Evolutionary conservation across 2,797 vertebrate genomes (phyloP).

Genomic region (Anguilla anguilla): DNA sequence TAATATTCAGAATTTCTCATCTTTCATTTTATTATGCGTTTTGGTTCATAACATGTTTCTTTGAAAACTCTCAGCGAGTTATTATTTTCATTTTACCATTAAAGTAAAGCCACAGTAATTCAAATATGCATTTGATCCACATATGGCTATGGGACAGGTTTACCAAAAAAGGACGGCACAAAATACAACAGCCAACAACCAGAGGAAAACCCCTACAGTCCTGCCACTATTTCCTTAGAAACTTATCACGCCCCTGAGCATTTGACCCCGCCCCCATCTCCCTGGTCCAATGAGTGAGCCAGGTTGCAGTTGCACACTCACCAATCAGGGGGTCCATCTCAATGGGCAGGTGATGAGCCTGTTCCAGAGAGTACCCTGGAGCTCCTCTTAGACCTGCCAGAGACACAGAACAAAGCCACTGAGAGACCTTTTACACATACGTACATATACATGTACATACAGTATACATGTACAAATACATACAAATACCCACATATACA

Average conservation of each 20-base stretch:
- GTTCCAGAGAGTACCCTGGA: constrained; percentile 96
- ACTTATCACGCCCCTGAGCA: not conserved
- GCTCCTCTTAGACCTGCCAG: constrained; percentile 89
- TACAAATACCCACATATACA: not conserved
- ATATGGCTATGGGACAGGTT: too few relatives aligned
- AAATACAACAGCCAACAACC: not conserved
- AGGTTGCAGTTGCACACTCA: constrained; percentile 62
- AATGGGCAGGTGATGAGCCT: constrained; percentile 96
- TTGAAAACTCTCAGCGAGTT: too few relatives aligned
- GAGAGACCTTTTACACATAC: constrained; percentile 8
- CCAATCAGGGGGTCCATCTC: constrained; percentile 97
- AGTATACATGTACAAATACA: not conserved
- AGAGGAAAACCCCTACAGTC: not conserved
- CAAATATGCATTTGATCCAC: too few relatives aligned
- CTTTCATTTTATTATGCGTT: too few relatives aligned
- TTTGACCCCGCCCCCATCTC: not conserved
- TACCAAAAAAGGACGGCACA: not conserved
- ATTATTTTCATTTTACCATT: too few relatives aligned
- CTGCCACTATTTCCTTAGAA: not conserved
- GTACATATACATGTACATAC: too few relatives aligned
- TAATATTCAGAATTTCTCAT: too few relatives aligned
- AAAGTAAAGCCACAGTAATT: too few relatives aligned
- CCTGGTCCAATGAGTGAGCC: not conserved
- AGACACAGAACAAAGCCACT: constrained; percentile 38
- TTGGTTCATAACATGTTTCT: too few relatives aligned